Evolutionary conservation across 2,797 vertebrate species (phyloP).

Genomic region (Lacerta agilis): DNA sequence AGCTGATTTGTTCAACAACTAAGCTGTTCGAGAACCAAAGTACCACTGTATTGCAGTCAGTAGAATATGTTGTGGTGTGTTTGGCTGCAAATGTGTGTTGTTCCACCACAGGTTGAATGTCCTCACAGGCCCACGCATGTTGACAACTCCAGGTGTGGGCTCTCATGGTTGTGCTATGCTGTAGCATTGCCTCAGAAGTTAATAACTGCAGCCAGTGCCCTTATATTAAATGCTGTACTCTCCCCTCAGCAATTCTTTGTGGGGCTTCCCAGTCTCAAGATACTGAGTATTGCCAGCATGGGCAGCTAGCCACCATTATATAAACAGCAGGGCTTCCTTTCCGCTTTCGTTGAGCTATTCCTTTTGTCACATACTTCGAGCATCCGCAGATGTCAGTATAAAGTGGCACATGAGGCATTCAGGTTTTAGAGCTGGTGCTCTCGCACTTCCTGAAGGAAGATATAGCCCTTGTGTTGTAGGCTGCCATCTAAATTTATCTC

Average conservation of each 20-base stretch:
- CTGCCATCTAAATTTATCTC: constrained; percentile 62
- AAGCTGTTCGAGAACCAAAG: too few relatives aligned
- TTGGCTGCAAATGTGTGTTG: too few relatives aligned
- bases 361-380: constrained; percentile 62
- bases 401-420: constrained; percentile 52
- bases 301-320: neutral
- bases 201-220: neutral
- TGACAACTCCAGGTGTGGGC: too few relatives aligned
- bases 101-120: too few relatives aligned
- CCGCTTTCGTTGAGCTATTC: constrained; percentile 40
- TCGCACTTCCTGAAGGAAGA: constrained; percentile 64
- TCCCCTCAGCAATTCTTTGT: neutral
- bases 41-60: too few relatives aligned
- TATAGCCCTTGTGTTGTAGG: constrained; percentile 29
- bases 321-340: constrained; percentile 29
- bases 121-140: too few relatives aligned
- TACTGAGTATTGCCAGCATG: neutral
- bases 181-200: constrained; percentile 8
- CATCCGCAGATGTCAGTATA: constrained; percentile 67
- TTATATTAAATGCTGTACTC: neutral
- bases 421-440: constrained; percentile 41
- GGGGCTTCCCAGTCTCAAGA: neutral
- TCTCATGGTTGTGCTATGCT: neutral
- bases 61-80: too few relatives aligned
- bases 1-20: too few relatives aligned